Base-by-base conservation (phyloP, 2,797 vertebrate genomes). In the Darevskia mixta region DNA sequence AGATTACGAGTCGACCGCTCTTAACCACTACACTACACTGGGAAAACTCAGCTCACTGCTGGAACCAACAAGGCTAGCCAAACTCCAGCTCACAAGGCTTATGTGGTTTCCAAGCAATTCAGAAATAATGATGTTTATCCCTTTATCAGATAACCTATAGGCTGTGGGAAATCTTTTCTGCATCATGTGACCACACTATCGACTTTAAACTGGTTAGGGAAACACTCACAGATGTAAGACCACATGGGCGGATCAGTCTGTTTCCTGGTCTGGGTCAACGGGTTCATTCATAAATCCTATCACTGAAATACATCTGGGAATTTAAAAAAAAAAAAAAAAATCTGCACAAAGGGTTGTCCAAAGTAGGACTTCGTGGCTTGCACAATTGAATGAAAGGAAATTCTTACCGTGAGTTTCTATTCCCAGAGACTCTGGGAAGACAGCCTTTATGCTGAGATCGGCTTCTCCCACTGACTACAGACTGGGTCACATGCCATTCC, bases 251-350 rank as follows among this genome's bases (percentile, higher is more conserved):
- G 73, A 66, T 25, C 49, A 43, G 17, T 7, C 29, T 85, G 27
- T 77, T 77, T 58, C 23, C 23, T 1, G 41, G 38, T 43, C 38
- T 9, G 23, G 2, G 79, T 23, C 32, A 64, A 27, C 1, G 17
- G 35, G 20, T 25, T 80, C 55, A 61, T 5, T 38, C n/a, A 64
- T 32, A 61, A 79, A 58, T 32, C 18, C 18, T 3, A 32, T 20
- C 78, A 55, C 29, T n/a, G 29, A 9, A 61, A 71, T 17, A 71
- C 29, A n/a, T 71, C n/a, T 29, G 29, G 27, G 29, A n/a, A 13
- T 27, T 69, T n/a, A 1, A 69, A n/a, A 15, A 49, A 0, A 7
- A 11, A 11, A 55, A 15, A 0, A 23, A 5, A 7, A n/a, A 71
- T n/a, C n/a, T 71, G 69, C n/a, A 71, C 61, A 61, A 61, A 23